phyloP scores from a whole-genome alignment of 2,797 vertebrate genomes.

The Scomberomorus guttatus region DNA sequence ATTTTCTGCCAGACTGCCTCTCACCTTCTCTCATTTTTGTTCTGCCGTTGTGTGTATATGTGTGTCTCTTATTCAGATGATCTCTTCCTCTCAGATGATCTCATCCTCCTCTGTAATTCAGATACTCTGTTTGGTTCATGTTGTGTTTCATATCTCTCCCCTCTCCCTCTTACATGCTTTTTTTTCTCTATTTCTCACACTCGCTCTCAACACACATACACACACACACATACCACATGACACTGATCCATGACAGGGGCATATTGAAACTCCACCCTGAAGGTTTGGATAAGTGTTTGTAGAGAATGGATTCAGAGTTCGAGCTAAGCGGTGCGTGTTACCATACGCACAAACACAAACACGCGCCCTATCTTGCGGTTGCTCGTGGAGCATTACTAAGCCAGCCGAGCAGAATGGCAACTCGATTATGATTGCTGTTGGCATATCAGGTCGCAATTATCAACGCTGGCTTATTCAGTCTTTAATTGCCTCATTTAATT shows the following conservation, averaged over 20 bases:
- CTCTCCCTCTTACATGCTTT: not conserved
- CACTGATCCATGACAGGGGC: slow-evolving; percentile 34
- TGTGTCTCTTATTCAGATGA: slow-evolving; percentile 35
- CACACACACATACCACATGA: not conserved
- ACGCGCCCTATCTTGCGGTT: slow-evolving; percentile 48
- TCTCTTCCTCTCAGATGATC: slow-evolving; percentile 42
- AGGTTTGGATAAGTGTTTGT: slow-evolving; percentile 56
- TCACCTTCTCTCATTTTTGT: slow-evolving; percentile 57
- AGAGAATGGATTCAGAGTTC: slow-evolving; percentile 46
- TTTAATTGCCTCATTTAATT: slow-evolving; percentile 91
- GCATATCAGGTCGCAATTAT: slow-evolving; percentile 87
- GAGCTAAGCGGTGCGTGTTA: slow-evolving; percentile 31
- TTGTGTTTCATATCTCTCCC: slow-evolving; percentile 6
- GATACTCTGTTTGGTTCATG: slow-evolving; percentile 30
- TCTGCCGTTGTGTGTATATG: slow-evolving; percentile 25
- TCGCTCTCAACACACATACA: not conserved
- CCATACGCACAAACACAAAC: not conserved
- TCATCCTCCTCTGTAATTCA: slow-evolving; percentile 39
- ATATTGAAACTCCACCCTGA: slow-evolving; percentile 47
- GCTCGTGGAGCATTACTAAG: slow-evolving; percentile 71
- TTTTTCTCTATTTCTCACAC: not conserved
- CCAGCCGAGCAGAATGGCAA: slow-evolving; percentile 77
- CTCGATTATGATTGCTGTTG: slow-evolving; percentile 85
- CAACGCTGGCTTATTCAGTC: slow-evolving; percentile 85
- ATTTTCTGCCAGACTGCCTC: slow-evolving; percentile 86